Base-by-base conservation (phyloP, 2,797 vertebrate genomes). In the Moxostoma hubbsi region DNA sequence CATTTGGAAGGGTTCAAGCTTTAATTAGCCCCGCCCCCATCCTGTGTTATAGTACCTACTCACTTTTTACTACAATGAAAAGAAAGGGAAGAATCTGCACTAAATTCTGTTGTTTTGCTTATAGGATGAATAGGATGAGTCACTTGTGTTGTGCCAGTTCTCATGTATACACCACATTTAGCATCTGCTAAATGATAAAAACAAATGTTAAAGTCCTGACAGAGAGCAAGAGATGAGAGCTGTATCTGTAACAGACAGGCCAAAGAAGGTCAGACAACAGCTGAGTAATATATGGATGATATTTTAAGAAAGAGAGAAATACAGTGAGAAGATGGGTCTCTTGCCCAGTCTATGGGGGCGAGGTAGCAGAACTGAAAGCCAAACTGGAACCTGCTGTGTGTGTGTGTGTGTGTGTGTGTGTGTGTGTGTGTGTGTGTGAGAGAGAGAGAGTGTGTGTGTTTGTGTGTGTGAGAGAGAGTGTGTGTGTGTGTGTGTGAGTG, bases 301-400 rank as follows among this genome's bases (percentile, higher is more conserved):
- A 79, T 80, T 82, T 82, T 74, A 72, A 62, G 73, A 57, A 74
- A 59, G 47, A 69, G 63, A 47, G 50, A 57, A 47, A 51, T 9
- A 65, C 8, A 81, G 6, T 11, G 71, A 81, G 45, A 36, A 51
- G 54, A 77, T 62, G 36, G 59, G 55, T 66, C 62, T 71, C 74
- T 57, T 75, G 61, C 78, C 66, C 66, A 75, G 70, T 65, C 55
- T 80, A 69, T 85, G 81, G 82, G 78, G 55, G 83, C 36, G 66
- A 75, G 36, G 57, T 45, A 65, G 71, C 5, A 62, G 18, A 57
- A 11, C 15, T 51, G 24, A 77, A 57, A 66, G 54, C 46, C 69
- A 47, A 68, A 50, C 65, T 75, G 43, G 57, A 54, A 62, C 75
- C 79, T 79, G 76, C 18, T 36, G 47, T 15, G 24, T 24, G 24